These are phyloP conservation scores for Huso huso DNA, from an alignment of 2,797 vertebrate species.

Conservation along the genomic window DNA sequence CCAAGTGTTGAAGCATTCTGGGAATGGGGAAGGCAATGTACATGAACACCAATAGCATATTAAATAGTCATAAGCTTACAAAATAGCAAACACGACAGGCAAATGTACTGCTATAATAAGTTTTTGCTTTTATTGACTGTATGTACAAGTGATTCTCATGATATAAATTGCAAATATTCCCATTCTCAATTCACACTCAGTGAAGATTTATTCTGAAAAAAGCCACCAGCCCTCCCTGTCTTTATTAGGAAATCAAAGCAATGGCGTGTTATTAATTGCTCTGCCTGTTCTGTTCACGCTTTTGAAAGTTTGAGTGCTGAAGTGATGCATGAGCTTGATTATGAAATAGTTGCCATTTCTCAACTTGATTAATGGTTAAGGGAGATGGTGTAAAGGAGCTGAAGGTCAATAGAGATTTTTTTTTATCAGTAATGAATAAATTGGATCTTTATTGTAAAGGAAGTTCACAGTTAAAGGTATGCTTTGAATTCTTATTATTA, in stretches of 20 bases:
- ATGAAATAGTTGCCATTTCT: conserved; percentile 28
- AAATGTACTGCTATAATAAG: too few species aligned
- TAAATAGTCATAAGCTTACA: too few species aligned
- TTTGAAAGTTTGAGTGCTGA: conserved; percentile 19
- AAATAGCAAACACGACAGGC: too few species aligned
- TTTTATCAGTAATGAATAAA: conserved; percentile 8
- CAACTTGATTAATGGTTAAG: conserved; percentile 29
- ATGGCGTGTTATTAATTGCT: conserved; percentile 30
- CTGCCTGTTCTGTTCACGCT: conserved; percentile 10
- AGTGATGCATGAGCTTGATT: conserved; percentile 25
- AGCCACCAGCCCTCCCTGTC: conserved; percentile 3
- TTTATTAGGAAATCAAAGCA: conserved; percentile 29
- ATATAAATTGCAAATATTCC: too few species aligned
- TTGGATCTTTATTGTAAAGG: too few species aligned
- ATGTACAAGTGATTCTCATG: too few species aligned
- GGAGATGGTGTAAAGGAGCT: conserved; percentile 16
- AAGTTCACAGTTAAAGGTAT: too few species aligned
- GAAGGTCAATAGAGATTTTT: conserved; percentile 29
- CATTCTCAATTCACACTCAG: background rate
- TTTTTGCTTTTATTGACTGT: too few species aligned
- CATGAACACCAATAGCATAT: too few species aligned
- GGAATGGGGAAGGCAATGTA: too few species aligned
- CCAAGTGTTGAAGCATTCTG: too few species aligned
- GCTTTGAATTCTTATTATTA: too few species aligned
- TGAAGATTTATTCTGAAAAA: background rate